A percentile compares a stretch with the other conserved stretches of the same genome.
These are phyloP conservation scores for Myotis daubentonii DNA, from an alignment of 2,797 vertebrate species.

Conservation along the genomic window DNA sequence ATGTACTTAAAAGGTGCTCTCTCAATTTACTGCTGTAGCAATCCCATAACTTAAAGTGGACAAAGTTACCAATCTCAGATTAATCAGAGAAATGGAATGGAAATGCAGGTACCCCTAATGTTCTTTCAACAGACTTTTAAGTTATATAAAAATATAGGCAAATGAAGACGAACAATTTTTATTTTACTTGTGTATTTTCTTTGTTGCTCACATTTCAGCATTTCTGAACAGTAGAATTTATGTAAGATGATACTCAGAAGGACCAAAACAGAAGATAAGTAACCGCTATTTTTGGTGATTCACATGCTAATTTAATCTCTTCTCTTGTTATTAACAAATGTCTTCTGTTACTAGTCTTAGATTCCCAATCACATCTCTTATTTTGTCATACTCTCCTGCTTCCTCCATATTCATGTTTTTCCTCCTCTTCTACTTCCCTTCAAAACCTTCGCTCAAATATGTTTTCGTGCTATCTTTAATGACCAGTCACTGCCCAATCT, in stretches of 20 bases:
- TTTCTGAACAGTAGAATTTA: slow-evolving; percentile 30
- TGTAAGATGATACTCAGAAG: neutral
- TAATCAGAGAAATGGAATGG: neutral
- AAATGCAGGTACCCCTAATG: neutral
- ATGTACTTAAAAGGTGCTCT: slow-evolving; percentile 16
- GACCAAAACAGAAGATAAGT: slow-evolving; percentile 7
- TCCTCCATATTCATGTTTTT: neutral
- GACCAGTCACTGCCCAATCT: neutral
- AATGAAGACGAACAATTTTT: slow-evolving; percentile 10
- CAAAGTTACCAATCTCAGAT: neutral
- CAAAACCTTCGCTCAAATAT: neutral
- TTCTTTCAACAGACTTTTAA: slow-evolving; percentile 25
- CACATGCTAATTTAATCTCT: neutral
- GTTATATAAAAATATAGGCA: neutral
- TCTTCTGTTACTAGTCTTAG: neutral
- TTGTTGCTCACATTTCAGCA: slow-evolving; percentile 9
- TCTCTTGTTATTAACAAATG: neutral
- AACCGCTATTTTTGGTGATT: neutral
- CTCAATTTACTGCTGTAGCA: neutral
- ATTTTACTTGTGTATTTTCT: slow-evolving; percentile 11
- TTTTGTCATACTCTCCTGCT: neutral
- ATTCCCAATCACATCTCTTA: neutral
- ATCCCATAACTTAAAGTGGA: neutral
- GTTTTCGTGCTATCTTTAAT: neutral
- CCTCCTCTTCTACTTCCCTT: neutral